Conservation (phyloP, 2,888 invertebrate species). For the Tanypteryx hageni region DNA sequence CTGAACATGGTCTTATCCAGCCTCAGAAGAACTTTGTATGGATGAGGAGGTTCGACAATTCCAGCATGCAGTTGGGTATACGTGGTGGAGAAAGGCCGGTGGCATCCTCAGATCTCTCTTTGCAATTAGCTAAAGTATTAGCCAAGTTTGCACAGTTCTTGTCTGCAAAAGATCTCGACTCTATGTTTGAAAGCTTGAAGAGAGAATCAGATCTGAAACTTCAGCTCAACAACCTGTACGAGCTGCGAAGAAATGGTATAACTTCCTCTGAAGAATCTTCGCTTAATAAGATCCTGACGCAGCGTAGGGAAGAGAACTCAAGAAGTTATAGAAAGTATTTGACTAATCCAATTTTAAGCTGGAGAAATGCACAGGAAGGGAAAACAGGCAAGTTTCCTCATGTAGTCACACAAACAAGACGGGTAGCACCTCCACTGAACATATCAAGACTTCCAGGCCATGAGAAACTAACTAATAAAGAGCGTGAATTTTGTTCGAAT, state of each 20-base stretch:
- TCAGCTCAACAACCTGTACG: constrained; percentile 74
- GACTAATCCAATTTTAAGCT: constrained; percentile 4
- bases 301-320: not conserved
- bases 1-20: constrained; percentile 88
- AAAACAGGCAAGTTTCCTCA: not conserved
- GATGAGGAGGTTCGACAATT: constrained; percentile 82
- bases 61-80: constrained; percentile 65
- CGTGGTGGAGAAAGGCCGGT: not conserved
- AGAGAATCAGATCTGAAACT: constrained; percentile 83
- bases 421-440: constrained; percentile 78
- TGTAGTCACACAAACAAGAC: constrained; percentile 67
- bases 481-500: constrained; percentile 86
- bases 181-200: constrained; percentile 86
- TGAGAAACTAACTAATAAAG: constrained; percentile 83
- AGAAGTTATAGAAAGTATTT: not conserved
- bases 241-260: constrained; percentile 85
- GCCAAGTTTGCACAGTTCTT: constrained; percentile 78
- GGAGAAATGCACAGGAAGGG: constrained; percentile 29
- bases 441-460: constrained; percentile 87
- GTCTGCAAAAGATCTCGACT: constrained; percentile 84
- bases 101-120: not conserved
- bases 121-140: not conserved
- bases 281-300: constrained; percentile 66
- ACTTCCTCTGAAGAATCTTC: constrained; percentile 69
- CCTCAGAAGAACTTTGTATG: constrained; percentile 83